Evolutionary conservation across 1,140 invertebrate genomes (phyloP), one percentile per base, ranked within the genome.

Genomic region (Drosophila pseudoananassae): DNA sequence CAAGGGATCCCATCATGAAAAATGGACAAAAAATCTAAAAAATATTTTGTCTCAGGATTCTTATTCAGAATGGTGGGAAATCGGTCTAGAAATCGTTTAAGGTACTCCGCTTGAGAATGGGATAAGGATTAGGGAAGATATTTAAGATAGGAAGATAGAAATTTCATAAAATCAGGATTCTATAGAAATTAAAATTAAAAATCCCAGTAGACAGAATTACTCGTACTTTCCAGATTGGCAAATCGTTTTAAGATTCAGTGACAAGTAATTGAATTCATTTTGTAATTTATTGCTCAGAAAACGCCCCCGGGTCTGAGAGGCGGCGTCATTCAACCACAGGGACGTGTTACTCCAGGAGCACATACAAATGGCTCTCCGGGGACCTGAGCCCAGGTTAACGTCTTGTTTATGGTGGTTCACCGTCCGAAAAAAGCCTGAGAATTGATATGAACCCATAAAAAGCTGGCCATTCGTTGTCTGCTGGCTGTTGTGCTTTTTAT

Each of bases 241-340:
- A 84, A 84, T 84, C 80, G 80, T 56, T 79, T 79, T 82, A 76
- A 87, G 79, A 82, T 76, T 85, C 76, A 78, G 76, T 76, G 80
- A 79, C 77, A 84, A 84, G 78, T 88, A 88, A 88, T 87, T 88
- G 77, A 87, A 87, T 87, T 87, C 66, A 88, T 89, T 88, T 88
- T 76, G 65, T 89, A 80, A 89, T 89, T 89, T 89, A 89, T 89
- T 89, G 84, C 84, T 64, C 51, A 52, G 63, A 63, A 77, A 89
- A 84, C 83, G 78, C 84, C 78, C 71, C 46, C 57, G 10, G 33
- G 49, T 31, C 14, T 46, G 60, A 8, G 66, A 27, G 59, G 45
- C 58, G 46, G 45, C 57, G 14, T 31, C 38, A 49, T 29, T 31
- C 45, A 66, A 73, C 70, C 57, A 75, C 69, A 73, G 59, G 51